Conservation (phyloP, 2,797 vertebrate genomes). For the Esox lucius region DNA sequence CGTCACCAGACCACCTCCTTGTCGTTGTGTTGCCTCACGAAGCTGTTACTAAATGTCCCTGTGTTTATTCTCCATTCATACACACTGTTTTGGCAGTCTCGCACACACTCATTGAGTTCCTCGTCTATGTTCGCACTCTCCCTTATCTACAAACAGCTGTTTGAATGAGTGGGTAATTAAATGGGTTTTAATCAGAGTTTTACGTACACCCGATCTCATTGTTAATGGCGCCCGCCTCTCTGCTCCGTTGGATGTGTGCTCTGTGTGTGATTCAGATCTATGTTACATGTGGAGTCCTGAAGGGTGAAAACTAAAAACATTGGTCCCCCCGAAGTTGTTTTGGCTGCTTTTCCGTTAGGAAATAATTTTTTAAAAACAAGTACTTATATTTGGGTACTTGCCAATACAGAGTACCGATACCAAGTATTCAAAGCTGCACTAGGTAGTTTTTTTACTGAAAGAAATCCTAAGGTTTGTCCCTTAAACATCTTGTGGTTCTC, state of each 20-base stretch:
- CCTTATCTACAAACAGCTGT: neutral
- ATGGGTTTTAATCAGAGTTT: constrained; percentile 15
- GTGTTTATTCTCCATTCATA: constrained; percentile 16
- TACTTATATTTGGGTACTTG: too few relatives aligned
- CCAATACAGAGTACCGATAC: too few relatives aligned
- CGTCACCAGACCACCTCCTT: constrained; percentile 35
- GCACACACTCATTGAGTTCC: neutral
- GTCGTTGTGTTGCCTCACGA: constrained; percentile 21
- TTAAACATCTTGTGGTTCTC: too few relatives aligned
- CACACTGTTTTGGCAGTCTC: neutral
- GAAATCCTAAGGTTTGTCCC: too few relatives aligned
- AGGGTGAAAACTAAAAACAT: too few relatives aligned
- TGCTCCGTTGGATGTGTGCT: constrained; percentile 1
- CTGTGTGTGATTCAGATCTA: constrained; percentile 9
- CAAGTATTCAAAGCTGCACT: too few relatives aligned
- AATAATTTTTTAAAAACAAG: too few relatives aligned
- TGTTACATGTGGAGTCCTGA: too few relatives aligned
- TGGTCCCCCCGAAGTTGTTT: too few relatives aligned
- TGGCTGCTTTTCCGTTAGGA: too few relatives aligned
- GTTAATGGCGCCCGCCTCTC: constrained; percentile 33
- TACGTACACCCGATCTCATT: constrained; percentile 34
- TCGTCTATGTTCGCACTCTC: neutral
- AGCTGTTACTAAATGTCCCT: constrained; percentile 2
- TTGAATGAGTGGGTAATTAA: constrained; percentile 65
- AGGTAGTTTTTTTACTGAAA: too few relatives aligned